Evolutionary conservation across 2,888 invertebrate genomes (phyloP).

Genomic region (Volucella inflata): DNA sequence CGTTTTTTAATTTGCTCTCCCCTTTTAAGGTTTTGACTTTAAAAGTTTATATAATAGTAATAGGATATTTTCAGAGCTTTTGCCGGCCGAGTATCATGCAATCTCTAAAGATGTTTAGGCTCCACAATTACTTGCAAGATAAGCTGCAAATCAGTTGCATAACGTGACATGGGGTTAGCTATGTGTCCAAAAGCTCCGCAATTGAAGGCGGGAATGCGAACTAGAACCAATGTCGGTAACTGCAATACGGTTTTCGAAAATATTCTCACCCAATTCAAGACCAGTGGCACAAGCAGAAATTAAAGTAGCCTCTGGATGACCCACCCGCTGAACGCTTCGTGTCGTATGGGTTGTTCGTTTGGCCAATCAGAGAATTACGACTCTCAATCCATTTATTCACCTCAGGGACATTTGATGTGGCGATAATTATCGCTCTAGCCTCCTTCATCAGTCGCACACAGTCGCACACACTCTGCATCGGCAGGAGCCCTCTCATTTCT

Average conservation of each 20-base stretch:
- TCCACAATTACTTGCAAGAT: conserved; percentile 85
- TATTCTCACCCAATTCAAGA: conserved; percentile 89
- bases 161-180: conserved; percentile 92
- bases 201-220: conserved; percentile 93
- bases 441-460: conserved; percentile 87
- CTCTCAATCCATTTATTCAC: conserved; percentile 96
- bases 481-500: conserved; percentile 86
- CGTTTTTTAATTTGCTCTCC: too few relatives aligned
- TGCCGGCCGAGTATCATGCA: too few relatives aligned
- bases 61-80: too few relatives aligned
- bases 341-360: conserved; percentile 96
- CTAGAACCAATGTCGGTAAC: conserved; percentile 97
- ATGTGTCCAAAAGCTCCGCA: conserved; percentile 93
- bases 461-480: conserved; percentile 93
- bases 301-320: conserved; percentile 93
- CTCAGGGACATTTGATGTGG: conserved; percentile 96
- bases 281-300: conserved; percentile 91
- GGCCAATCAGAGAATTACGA: conserved; percentile 93
- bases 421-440: conserved; percentile 94
- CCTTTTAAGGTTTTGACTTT: too few relatives aligned
- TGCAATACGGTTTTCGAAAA: conserved; percentile 76
- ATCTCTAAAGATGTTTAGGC: too few relatives aligned
- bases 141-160: conserved; percentile 91
- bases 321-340: conserved; percentile 93
- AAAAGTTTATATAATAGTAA: too few relatives aligned